A percentile compares a stretch with the other conserved stretches of the same genome.
Evolutionary conservation across 2,113 vertebrate genomes (phyloP).

Genomic region (Trichomycterus rosablanca): DNA sequence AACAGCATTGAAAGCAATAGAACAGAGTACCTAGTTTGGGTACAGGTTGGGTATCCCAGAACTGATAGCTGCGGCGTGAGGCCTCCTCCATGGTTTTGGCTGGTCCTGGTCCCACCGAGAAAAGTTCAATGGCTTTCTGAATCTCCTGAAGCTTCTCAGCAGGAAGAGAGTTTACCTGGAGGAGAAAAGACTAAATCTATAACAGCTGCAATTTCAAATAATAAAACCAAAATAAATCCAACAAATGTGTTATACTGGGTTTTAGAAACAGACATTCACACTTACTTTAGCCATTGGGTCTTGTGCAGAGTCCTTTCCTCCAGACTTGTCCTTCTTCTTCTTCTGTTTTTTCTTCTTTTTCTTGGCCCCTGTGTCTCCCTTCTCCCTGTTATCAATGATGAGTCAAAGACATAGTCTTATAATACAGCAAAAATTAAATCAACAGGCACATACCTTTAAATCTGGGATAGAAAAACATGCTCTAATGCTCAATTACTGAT

Average conservation of each 20-base stretch:
- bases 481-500: too few relatives aligned
- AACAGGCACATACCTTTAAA: background rate
- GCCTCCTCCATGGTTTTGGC: conserved; percentile 99
- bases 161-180: conserved; percentile 88
- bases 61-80: conserved; percentile 95
- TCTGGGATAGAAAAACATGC: background rate
- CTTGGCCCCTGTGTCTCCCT: conserved; percentile 87
- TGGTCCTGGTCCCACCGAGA: conserved; percentile 93
- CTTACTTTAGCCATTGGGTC: conserved; percentile 83
- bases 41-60: conserved; percentile 98
- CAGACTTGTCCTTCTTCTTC: conserved; percentile 91
- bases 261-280: background rate
- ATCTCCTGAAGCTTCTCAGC: conserved; percentile 98
- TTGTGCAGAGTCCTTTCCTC: conserved; percentile 73
- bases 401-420: background rate
- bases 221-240: background rate
- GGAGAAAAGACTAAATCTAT: background rate
- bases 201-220: background rate
- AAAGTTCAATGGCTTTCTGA: conserved; percentile 97
- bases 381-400: conserved; percentile 66
- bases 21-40: conserved; percentile 84
- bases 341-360: conserved; percentile 98
- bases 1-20: background rate
- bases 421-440: too few relatives aligned
- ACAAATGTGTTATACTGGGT: background rate